These are phyloP conservation scores for Odontesthes bonariensis DNA, from an alignment of 2,113 vertebrate genomes.

Conservation along the genomic window DNA sequence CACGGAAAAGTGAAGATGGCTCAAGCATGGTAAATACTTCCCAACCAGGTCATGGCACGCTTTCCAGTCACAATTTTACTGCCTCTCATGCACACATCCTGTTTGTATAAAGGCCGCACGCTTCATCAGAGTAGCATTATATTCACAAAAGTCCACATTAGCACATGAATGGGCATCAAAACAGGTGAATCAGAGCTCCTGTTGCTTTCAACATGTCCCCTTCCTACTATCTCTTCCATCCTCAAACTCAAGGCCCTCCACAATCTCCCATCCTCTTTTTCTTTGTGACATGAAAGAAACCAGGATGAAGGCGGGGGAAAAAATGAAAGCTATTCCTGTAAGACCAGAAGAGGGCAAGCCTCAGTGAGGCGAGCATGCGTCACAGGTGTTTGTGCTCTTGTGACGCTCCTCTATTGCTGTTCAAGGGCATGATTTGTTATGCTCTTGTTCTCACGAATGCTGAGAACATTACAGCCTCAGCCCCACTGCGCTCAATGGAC, in stretches of 20 bases:
- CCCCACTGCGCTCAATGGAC: slow-evolving; percentile 4
- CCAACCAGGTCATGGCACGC: not conserved
- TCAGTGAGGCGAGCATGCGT: slow-evolving; percentile 37
- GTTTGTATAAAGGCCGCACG: slow-evolving; percentile 32
- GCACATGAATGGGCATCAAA: slow-evolving; percentile 64
- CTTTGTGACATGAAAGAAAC: slow-evolving; percentile 30
- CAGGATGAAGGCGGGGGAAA: not conserved
- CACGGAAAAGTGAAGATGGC: not conserved
- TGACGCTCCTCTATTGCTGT: slow-evolving; percentile 2
- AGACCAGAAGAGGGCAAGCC: slow-evolving; percentile 21
- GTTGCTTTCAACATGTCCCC: slow-evolving; percentile 31
- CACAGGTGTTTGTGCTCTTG: slow-evolving; percentile 58
- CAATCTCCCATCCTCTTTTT: not conserved
- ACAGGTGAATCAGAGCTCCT: slow-evolving; percentile 46
- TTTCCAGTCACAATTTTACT: not conserved
- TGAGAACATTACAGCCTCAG: slow-evolving; percentile 8
- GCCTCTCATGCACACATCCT: not conserved
- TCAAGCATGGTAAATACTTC: not conserved
- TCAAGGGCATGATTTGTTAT: slow-evolving; percentile 40
- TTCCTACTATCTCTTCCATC: slow-evolving; percentile 15
- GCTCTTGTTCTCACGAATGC: slow-evolving; percentile 21
- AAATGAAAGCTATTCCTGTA: slow-evolving; percentile 32
- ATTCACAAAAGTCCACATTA: slow-evolving; percentile 53
- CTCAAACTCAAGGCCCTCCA: slow-evolving; percentile 27
- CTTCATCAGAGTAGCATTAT: slow-evolving; percentile 35